A percentile compares a stretch with the other conserved stretches of the same genome.
Conservation (phyloP, 1,140 invertebrate genomes). For the Dufourea novaeangliae region DNA sequence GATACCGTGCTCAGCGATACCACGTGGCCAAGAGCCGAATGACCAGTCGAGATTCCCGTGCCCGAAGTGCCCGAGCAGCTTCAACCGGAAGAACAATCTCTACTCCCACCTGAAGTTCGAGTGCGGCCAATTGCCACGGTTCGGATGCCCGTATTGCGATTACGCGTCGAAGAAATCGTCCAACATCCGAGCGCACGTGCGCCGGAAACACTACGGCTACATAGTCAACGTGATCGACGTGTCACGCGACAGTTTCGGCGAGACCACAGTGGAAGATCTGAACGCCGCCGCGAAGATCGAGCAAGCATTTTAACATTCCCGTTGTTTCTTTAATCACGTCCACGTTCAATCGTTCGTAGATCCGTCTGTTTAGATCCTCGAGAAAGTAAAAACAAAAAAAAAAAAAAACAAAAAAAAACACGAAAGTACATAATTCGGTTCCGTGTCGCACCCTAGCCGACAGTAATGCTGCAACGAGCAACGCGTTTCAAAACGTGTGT, state of each 20-base stretch:
- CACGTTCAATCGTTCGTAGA: too few species aligned
- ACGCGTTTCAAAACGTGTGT: background rate
- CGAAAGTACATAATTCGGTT: too few species aligned
- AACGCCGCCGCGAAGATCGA: background rate
- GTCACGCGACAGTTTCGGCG: background rate
- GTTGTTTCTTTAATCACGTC: background rate
- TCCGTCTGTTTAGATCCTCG: too few species aligned
- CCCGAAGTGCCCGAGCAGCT: conserved; percentile 83
- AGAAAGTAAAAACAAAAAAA: too few species aligned
- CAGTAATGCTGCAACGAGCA: too few species aligned
- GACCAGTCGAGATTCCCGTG: conserved; percentile 82
- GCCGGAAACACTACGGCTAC: conserved; percentile 67
- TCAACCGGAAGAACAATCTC: conserved; percentile 84
- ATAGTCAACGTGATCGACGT: conserved; percentile 55
- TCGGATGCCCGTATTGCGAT: conserved; percentile 82
- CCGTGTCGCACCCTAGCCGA: too few species aligned
- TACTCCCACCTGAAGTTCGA: conserved; percentile 83
- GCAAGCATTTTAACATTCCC: background rate
- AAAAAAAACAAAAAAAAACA: too few species aligned
- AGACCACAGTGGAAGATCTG: conserved; percentile 12
- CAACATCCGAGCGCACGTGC: conserved; percentile 78
- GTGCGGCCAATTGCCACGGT: conserved; percentile 83
- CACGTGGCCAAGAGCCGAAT: background rate
- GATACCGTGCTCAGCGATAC: conserved; percentile 22
- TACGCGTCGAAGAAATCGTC: conserved; percentile 81